A percentile compares a stretch with the other conserved stretches of the same genome.
Evolutionary conservation across 2,113 vertebrate genomes (phyloP).

Genomic region (Lucifuga dentata): DNA sequence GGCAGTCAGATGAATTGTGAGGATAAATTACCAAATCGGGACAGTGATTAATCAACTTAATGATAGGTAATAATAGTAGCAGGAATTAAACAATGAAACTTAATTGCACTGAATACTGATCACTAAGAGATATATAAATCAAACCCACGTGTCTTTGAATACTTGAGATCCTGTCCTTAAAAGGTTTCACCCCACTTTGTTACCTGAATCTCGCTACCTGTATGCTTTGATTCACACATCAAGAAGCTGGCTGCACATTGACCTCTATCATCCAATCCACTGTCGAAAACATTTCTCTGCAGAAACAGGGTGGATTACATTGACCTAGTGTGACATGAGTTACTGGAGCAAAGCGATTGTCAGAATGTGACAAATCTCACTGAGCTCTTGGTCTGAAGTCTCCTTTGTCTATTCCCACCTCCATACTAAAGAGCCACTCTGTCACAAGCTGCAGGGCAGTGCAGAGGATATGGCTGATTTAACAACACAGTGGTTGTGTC

Average conservation of each 20-base stretch:
- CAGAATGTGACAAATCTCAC: constrained; percentile 72
- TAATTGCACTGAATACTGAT: neutral
- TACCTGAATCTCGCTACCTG: constrained; percentile 8
- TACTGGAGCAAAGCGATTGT: constrained; percentile 72
- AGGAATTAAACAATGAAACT: neutral
- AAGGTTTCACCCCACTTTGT: neutral
- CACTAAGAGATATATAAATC: constrained; percentile 16
- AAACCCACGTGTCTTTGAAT: neutral
- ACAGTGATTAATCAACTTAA: constrained; percentile 3
- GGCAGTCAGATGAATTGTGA: neutral
- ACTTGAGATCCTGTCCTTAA: neutral
- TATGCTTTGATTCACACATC: constrained; percentile 12
- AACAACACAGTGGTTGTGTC: constrained; percentile 40
- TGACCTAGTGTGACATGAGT: constrained; percentile 65
- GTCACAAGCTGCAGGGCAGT: constrained; percentile 43
- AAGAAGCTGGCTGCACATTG: constrained; percentile 15
- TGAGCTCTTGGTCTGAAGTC: constrained; percentile 57
- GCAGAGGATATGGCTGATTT: constrained; percentile 42
- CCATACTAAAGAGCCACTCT: constrained; percentile 59
- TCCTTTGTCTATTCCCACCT: constrained; percentile 57
- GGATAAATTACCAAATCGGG: neutral
- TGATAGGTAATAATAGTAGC: neutral
- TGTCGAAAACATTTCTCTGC: constrained; percentile 33
- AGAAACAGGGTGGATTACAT: constrained; percentile 54
- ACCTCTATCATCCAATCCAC: constrained; percentile 39